Evolutionary conservation across 2,113 vertebrate genomes (phyloP).

Genomic region (Progne subis): DNA sequence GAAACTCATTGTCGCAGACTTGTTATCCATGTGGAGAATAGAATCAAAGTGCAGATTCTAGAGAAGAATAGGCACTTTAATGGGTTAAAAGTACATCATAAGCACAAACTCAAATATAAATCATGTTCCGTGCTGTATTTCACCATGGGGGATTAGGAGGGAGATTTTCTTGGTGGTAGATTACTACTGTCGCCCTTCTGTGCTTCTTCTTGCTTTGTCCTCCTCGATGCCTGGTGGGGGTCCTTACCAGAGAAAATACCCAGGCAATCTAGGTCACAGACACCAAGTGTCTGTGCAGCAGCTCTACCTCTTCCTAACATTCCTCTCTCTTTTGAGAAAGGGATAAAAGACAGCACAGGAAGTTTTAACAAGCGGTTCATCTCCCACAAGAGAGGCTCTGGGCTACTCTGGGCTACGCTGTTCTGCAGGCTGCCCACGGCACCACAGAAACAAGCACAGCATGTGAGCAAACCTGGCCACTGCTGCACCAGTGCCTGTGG

Average conservation of each 20-base stretch:
- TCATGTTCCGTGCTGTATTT: neutral
- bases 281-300: neutral
- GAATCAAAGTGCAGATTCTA: neutral
- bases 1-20: neutral
- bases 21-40: neutral
- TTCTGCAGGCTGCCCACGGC: neutral
- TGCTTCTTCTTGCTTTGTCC: neutral
- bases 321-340: neutral
- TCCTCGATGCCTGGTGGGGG: neutral
- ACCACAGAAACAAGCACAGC: neutral
- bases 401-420: rapidly evolving
- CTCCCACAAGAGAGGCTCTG: neutral
- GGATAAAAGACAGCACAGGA: neutral
- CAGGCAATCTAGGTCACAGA: neutral
- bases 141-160: neutral
- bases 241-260: neutral
- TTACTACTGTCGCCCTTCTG: neutral
- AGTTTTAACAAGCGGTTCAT: neutral
- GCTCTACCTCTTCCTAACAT: neutral
- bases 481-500: neutral
- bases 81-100: neutral
- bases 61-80: neutral
- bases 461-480: rapidly evolving
- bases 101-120: neutral
- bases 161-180: neutral